Conservation (phyloP, 2,113 vertebrate species). For the Camelus bactrianus region DNA sequence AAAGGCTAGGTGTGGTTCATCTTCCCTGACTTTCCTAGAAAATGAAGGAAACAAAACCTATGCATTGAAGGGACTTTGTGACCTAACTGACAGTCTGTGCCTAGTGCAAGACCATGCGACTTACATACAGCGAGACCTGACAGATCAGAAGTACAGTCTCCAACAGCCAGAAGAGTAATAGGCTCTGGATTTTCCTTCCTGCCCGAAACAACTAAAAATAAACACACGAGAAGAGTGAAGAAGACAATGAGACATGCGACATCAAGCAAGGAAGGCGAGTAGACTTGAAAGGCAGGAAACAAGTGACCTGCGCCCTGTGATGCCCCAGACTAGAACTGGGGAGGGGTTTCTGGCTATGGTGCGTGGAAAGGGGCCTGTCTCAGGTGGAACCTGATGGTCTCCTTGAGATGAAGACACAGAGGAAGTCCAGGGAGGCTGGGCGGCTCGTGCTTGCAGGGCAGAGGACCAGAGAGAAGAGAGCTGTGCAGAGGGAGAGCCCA, state of each 20-base stretch:
- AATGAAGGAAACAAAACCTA: slow-evolving; percentile 61
- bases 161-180: slow-evolving; percentile 16
- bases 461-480: background rate
- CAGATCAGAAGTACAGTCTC: background rate
- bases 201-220: background rate
- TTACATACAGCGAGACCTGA: slow-evolving; percentile 40
- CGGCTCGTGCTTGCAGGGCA: background rate
- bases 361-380: background rate
- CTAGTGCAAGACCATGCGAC: background rate
- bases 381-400: background rate
- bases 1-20: slow-evolving; percentile 17
- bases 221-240: background rate
- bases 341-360: background rate
- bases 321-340: background rate
- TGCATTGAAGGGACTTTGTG: background rate
- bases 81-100: slow-evolving; percentile 55
- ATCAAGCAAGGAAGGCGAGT: background rate
- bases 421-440: background rate
- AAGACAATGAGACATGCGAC: background rate
- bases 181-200: background rate
- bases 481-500: background rate
- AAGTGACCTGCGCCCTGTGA: background rate
- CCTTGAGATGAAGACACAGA: background rate
- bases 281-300: background rate
- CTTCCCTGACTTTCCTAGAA: slow-evolving; percentile 43